Evolutionary conservation across 1,140 invertebrate genomes (phyloP), one percentile per base, ranked within the genome.

Genomic region (Pogonomyrmex barbatus): DNA sequence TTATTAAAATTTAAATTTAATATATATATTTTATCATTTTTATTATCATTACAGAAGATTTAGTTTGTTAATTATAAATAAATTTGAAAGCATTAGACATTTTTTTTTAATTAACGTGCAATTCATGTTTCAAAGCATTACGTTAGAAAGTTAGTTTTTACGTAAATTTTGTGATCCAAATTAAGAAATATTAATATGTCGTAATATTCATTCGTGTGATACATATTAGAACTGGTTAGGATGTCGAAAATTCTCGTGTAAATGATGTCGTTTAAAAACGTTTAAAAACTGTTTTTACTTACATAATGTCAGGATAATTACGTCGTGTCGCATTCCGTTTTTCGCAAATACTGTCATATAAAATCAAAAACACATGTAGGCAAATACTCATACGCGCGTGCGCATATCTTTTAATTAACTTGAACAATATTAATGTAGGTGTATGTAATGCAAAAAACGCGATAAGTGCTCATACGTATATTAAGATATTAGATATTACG

Each of bases 1-100:
- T 56, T 17, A 56, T n/a, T 56, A 24, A 56, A 8, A 56, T 56
- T 56, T 56, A 65, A 65, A 39, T 68, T 68, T 68, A 50, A 50
- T 42, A 50, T 14, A 30, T 50, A 33, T 30, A 52, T 70, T 70
- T 70, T 50, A 2, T 56, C 10, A 54, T 17, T 17, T 56, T 56
- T 56, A 56, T 56, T n/a, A 56, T 6, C 6, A 39, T 39, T 56
- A 5, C 33, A 56, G 4, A n/a, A 73, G 8, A 56, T 39, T 56
- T 56, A 17, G 2, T n/a, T 65, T 42, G 2, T n/a, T 0, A 52
- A 17, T 10, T 4, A 17, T 54, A 52, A 36, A 9, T 14, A 30
- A 50, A 50, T 50, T 58, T 58, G 9, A 58, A 17, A 24, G 17
- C n/a, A 42, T 73, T 54, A 47, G 3, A 54, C 12, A 24, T 54